A percentile compares a stretch with the other conserved stretches of the same genome.
phyloP scores from a whole-genome alignment of 2,797 vertebrate genomes.

The Cyclopterus lumpus region DNA sequence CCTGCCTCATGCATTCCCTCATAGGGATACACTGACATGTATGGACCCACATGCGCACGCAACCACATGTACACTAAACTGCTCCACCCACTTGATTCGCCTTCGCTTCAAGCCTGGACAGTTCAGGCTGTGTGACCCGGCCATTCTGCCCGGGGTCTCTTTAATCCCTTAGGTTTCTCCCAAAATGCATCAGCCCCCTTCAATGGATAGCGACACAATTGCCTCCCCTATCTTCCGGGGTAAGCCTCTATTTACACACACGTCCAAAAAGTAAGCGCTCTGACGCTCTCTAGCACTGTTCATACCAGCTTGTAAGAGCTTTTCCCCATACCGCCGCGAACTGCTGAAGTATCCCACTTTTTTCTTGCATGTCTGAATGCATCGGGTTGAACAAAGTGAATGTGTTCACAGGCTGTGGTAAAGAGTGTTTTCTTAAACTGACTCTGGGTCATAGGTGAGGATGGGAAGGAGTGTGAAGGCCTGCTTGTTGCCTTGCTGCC shows the following conservation, averaged over 20 bases:
- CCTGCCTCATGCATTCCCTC: constrained; percentile 47
- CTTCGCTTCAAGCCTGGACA: constrained; percentile 53
- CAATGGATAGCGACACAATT: constrained; percentile 73
- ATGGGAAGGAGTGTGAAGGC: not conserved
- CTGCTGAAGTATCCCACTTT: constrained; percentile 8
- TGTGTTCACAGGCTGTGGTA: not conserved
- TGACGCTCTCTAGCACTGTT: constrained; percentile 41
- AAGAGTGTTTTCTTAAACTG: constrained; percentile 9
- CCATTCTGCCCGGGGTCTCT: constrained; percentile 49
- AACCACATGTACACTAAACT: not conserved
- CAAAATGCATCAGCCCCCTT: constrained; percentile 52
- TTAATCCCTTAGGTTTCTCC: constrained; percentile 71
- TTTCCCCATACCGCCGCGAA: constrained; percentile 16
- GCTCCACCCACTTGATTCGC: constrained; percentile 50
- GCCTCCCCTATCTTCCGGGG: constrained; percentile 64
- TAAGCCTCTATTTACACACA: constrained; percentile 81
- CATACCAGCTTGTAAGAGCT: constrained; percentile 49
- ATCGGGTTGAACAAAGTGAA: constrained; percentile 6
- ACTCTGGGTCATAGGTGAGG: not conserved
- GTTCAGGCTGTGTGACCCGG: constrained; percentile 59
- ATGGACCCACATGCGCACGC: constrained; percentile 21
- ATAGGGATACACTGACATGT: constrained; percentile 41
- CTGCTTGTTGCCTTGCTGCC: not conserved
- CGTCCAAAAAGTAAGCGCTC: constrained; percentile 62
- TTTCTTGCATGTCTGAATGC: constrained; percentile 5